Base-by-base conservation (phyloP, 1,140 invertebrate species). In the Zaprionus capensis region DNA sequence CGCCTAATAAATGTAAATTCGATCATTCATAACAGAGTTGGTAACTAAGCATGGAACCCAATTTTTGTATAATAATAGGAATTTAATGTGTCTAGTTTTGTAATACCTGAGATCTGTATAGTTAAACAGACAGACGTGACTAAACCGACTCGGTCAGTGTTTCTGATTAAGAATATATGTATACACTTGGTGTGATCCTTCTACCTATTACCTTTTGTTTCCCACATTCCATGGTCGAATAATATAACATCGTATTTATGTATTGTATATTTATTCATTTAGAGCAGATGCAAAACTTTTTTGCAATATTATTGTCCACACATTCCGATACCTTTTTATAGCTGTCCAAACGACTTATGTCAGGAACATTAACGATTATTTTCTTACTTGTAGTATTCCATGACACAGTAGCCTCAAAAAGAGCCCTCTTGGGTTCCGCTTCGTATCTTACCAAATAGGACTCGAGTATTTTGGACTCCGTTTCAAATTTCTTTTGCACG, bases 281-380 rank as follows among this genome's bases (percentile, higher is more conserved):
- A 11, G 6, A 20, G 62, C 94, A 94, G 76, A 92, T 93, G 78
- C 94, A 95, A 91, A 93, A 95, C 76, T 94, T 94, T 76, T 94
- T 94, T 11, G 94, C 92, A 67, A 84, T 76, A 62, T 92, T 93
- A 61, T 93, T 91, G 22, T 84, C 66, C 1, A 94, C 90, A 78
- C 95, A 95, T 14, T 79, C 71, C 22, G 94, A 94, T 26, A 93
- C 79, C 11, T 87, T 88, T 12, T 83, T 92, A 79, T 96, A 96
- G 0, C 91, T 81, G 73, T 95, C 94, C 38, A 96, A 91, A 15
- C 96, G 93, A 81, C 95, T 96, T 4, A 96, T 94, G 36, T 92
- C 90, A 4, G 93, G 93, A 56, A 85, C 80, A 24, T 71, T 58
- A 15, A 83, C 71, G 5, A 71, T 58, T 3, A 92, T 82, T 12